phyloP scores from a whole-genome alignment of 2,797 vertebrate genomes.

The Parauchenoglanis ngamensis region DNA sequence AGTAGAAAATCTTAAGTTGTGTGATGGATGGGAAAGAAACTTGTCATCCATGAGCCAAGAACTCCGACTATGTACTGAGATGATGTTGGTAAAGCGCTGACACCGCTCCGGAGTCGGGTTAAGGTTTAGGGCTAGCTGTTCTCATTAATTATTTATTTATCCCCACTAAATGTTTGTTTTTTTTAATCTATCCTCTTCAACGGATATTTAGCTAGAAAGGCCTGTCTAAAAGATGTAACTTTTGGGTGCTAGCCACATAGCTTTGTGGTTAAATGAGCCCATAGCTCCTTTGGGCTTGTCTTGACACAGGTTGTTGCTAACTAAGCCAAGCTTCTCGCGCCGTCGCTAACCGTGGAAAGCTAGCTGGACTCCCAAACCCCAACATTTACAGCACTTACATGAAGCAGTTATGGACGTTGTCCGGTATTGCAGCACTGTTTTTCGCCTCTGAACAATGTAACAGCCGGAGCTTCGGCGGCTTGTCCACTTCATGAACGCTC shows the following conservation, averaged over 20 bases:
- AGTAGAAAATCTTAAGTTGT: not conserved
- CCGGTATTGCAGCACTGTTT: constrained; percentile 60
- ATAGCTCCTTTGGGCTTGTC: not conserved
- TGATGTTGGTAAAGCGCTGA: not conserved
- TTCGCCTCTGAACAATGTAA: constrained; percentile 46
- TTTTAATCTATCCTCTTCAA: not conserved
- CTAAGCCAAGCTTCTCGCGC: constrained; percentile 22
- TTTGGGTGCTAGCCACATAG: constrained; percentile 37
- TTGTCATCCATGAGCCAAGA: constrained; percentile 17
- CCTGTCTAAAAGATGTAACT: not conserved
- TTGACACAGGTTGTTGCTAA: constrained; percentile 43
- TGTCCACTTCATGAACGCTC: constrained; percentile 58
- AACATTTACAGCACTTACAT: constrained; percentile 53
- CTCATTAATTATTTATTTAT: not conserved
- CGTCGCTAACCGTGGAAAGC: constrained; percentile 16
- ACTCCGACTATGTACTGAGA: not conserved
- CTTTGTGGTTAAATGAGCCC: constrained; percentile 27
- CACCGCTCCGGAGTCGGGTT: not conserved
- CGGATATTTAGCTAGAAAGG: not conserved
- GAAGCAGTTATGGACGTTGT: constrained; percentile 59
- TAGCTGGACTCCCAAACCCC: not conserved
- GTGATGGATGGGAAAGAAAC: not conserved
- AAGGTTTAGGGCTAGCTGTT: not conserved
- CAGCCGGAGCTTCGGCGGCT: constrained; percentile 47
- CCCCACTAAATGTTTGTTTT: not conserved